Evolutionary conservation across 2,113 vertebrate genomes (phyloP), one percentile per base, ranked within the genome.

Genomic region (Zosterops lateralis): DNA sequence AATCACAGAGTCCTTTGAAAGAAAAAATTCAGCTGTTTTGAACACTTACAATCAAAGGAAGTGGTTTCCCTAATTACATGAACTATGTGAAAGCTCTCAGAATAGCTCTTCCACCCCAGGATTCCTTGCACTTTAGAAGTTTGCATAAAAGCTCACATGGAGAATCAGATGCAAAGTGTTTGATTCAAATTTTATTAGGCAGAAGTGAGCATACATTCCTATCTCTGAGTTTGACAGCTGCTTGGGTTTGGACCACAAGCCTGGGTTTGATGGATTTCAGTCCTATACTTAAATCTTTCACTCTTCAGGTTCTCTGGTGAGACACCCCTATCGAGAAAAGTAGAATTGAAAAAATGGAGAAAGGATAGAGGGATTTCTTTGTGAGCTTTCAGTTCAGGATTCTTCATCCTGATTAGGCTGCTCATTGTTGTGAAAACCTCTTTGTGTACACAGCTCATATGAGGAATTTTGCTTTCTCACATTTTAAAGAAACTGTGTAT

Each of bases 11-110:
- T 96, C 96, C 97, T 98, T 98, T 98, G 97, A 98, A 96, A 97
- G 97, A 95, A 97, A 97, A 98, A 98, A 98, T 98, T 98, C 98
- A 97, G 97, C 98, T 98, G 98, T 98, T 98, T 98, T 98, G 98
- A 98, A 98, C 98, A 98, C 98, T 98, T 98, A 98, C 97, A 98
- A 98, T 98, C 98, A 98, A 98, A 98, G 97, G 97, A 98, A 98
- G 98, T 98, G 98, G 97, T 98, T 98, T 98, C 98, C 98, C 98
- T 98, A 98, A 98, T 98, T 98, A 98, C 97, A 95, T 97, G 98
- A 98, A 97, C 98, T 98, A 98, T 97, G 98, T 98, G 98, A 98
- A 98, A 98, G 97, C 98, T 98, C 98, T 98, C 97, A 98, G 98
- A 98, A 98, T 98, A 98, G 97, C 98, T 98, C 97, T 98, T 97